These are phyloP conservation scores for Xiphias gladius DNA, from an alignment of 2,113 vertebrate species.

Conservation along the genomic window DNA sequence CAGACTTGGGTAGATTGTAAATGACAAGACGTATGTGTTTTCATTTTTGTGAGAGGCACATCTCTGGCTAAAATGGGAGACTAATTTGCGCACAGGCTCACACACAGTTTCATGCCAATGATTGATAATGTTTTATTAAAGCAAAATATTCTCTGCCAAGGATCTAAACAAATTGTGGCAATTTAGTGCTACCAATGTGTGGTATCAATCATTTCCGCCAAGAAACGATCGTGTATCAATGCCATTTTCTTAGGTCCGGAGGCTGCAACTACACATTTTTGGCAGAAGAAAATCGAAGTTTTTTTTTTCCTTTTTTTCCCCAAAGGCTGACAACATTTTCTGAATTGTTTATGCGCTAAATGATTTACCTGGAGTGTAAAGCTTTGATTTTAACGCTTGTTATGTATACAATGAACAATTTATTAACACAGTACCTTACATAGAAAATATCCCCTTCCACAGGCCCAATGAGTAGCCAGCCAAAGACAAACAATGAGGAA, in stretches of 20 bases:
- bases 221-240: conserved; percentile 74
- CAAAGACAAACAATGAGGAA: conserved; percentile 2
- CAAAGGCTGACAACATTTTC: conserved; percentile 12
- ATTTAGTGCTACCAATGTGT: conserved; percentile 79
- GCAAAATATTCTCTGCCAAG: conserved; percentile 83
- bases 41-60: conserved; percentile 60
- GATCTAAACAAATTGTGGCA: conserved; percentile 86
- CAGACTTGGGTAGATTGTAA: conserved; percentile 46
- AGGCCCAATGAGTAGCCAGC: conserved; percentile 38
- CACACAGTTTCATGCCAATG: conserved; percentile 77
- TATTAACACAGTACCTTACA: conserved; percentile 4
- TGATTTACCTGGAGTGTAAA: conserved; percentile 13
- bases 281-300: conserved; percentile 47
- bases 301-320: neutral
- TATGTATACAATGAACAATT: conserved; percentile 18
- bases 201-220: conserved; percentile 80
- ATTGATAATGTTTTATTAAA: conserved; percentile 88
- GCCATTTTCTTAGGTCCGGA: conserved; percentile 66
- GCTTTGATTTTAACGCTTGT: conserved; percentile 30
- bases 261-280: conserved; percentile 63
- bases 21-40: conserved; percentile 77
- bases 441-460: conserved; percentile 6
- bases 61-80: conserved; percentile 68
- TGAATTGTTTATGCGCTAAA: conserved; percentile 31
- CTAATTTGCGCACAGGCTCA: conserved; percentile 75